Percentiles rank a stretch among this genome's conserved stretches.
These are phyloP conservation scores for Eumacrocentrus americanus DNA, from an alignment of 2,888 invertebrate species.

Conservation along the genomic window DNA sequence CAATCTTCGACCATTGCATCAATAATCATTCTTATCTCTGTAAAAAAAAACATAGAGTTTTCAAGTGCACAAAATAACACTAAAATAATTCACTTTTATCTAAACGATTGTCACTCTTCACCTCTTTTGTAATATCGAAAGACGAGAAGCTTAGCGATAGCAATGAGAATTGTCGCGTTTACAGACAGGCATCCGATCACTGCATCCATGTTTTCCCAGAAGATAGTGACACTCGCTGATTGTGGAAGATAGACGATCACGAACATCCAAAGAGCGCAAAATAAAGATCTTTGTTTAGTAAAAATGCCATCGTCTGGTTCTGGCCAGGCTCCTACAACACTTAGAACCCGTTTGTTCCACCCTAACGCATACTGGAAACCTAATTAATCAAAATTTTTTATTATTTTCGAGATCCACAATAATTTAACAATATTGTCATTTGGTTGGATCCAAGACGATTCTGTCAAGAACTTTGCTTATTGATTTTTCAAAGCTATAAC, in stretches of 20 bases:
- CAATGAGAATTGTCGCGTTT: conserved; percentile 39
- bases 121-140: conserved; percentile 40
- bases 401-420: no score
- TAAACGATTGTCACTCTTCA: no score
- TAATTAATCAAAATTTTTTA: no score
- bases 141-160: conserved; percentile 38
- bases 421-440: no score
- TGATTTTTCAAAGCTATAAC: no score
- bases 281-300: conserved; percentile 29
- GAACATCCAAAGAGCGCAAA: conserved; percentile 25
- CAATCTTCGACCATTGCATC: conserved; percentile 36
- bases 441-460: no score
- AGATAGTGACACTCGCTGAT: conserved; percentile 34
- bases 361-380: conserved; percentile 38
- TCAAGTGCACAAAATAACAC: not conserved
- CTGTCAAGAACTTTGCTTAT: no score
- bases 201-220: conserved; percentile 38
- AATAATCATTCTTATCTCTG: conserved; percentile 26
- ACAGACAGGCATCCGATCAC: conserved; percentile 42
- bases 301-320: conserved; percentile 24
- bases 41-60: no score
- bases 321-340: conserved; percentile 36
- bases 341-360: conserved; percentile 42
- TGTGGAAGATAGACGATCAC: conserved; percentile 38
- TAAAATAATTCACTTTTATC: no score